Evolutionary conservation across 2,797 vertebrate genomes (phyloP).

Genomic region (Chrysocyon brachyurus): DNA sequence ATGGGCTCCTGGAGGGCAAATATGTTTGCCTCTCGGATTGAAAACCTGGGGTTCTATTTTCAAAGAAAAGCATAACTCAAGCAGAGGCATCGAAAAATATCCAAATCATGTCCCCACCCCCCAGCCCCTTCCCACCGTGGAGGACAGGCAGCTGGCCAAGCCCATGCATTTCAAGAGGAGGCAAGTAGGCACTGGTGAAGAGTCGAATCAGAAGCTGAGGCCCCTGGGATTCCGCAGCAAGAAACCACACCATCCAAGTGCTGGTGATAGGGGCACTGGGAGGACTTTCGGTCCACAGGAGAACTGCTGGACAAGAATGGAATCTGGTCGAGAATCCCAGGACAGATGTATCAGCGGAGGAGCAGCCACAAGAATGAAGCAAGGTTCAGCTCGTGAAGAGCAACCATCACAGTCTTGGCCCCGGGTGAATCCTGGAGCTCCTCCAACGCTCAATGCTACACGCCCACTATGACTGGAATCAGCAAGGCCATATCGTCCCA

Average conservation of each 20-base stretch:
- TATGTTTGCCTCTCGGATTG: not conserved
- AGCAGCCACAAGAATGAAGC: not conserved
- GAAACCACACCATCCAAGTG: not conserved
- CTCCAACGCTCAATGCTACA: not conserved
- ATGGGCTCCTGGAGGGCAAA: not conserved
- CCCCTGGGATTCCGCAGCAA: not conserved
- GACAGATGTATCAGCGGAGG: not conserved
- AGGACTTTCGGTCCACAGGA: not conserved
- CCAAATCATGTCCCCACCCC: not conserved
- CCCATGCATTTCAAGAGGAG: not conserved
- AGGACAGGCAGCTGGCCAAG: not conserved
- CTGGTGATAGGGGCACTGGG: not conserved
- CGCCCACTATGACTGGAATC: not conserved
- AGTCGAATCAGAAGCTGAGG: not conserved
- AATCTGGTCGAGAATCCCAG: not conserved
- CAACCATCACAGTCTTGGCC: not conserved
- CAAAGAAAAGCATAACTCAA: not conserved
- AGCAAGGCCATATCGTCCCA: not conserved
- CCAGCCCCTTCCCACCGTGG: not conserved
- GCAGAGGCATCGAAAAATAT: not conserved
- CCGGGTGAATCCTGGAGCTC: not conserved
- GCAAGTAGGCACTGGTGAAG: not conserved
- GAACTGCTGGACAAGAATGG: not conserved
- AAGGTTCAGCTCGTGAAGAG: not conserved
- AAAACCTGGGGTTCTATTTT: constrained; percentile 49